Conservation (phyloP, 2,797 vertebrate genomes). For the Pogoniulus pusillus region DNA sequence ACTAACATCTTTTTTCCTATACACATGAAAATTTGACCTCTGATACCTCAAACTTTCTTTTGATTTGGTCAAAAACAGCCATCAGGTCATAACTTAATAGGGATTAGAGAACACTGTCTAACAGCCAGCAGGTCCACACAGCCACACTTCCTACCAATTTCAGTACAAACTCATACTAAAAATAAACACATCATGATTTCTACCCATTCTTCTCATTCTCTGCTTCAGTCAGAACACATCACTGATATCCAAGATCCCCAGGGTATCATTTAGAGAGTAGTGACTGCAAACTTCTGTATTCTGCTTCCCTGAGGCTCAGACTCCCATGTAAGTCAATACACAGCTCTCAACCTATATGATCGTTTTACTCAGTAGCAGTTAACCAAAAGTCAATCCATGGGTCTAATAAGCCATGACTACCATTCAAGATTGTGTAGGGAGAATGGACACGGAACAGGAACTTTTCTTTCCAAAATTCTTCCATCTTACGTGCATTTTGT, state of each 20-base stretch:
- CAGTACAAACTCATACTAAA: not conserved
- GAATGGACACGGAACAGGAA: not conserved
- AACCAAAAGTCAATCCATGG: not conserved
- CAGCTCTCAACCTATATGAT: not conserved
- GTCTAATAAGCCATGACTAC: not conserved
- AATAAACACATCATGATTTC: not conserved
- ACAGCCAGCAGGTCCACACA: rapidly evolving
- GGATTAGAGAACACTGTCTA: not conserved
- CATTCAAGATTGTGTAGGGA: not conserved
- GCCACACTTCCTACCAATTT: not conserved
- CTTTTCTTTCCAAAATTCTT: not conserved
- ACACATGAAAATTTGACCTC: not conserved
- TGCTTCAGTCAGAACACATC: not conserved
- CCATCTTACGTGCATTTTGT: not conserved
- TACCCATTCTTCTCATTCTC: not conserved
- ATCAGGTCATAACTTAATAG: not conserved
- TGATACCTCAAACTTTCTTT: not conserved
- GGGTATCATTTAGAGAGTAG: not conserved
- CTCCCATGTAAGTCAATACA: not conserved
- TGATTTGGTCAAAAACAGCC: not conserved
- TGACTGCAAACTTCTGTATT: conserved; percentile 2
- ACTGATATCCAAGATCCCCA: not conserved
- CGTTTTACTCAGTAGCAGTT: not conserved
- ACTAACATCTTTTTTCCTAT: not conserved
- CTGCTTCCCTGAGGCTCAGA: not conserved